A percentile compares a stretch with the other conserved stretches of the same genome.
Evolutionary conservation across 2,797 vertebrate species (phyloP).

Genomic region (Lagodon rhomboides): DNA sequence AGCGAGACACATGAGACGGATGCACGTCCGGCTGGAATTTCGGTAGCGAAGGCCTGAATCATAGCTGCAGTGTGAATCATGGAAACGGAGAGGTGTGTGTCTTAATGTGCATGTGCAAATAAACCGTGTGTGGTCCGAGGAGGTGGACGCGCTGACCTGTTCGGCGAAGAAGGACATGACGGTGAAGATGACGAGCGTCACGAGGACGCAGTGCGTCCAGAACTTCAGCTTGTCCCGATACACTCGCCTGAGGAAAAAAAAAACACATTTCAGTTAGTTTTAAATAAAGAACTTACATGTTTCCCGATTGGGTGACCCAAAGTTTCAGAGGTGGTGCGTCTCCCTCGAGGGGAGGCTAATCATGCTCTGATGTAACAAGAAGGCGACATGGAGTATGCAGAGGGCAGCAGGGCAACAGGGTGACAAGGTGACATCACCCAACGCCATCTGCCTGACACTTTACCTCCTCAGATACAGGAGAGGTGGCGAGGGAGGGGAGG

Average conservation of each 20-base stretch:
- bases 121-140: neutral
- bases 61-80: constrained; percentile 68
- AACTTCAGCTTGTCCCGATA: constrained; percentile 99
- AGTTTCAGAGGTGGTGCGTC: neutral
- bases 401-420: constrained; percentile 60
- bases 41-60: constrained; percentile 36
- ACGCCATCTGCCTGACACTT: constrained; percentile 49
- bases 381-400: constrained; percentile 30
- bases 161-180: constrained; percentile 98
- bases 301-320: neutral
- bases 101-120: constrained; percentile 36
- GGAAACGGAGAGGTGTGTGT: constrained; percentile 48
- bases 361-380: constrained; percentile 53
- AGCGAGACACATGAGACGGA: constrained; percentile 49
- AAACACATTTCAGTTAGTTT: neutral
- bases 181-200: constrained; percentile 95
- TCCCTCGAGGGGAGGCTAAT: neutral
- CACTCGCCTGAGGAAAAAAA: constrained; percentile 86
- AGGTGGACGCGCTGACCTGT: constrained; percentile 88
- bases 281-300: too few relatives aligned
- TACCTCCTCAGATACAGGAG: constrained; percentile 33
- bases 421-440: constrained; percentile 75
- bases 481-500: neutral
- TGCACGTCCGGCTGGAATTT: constrained; percentile 24
- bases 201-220: constrained; percentile 97